Base-by-base conservation (phyloP, 2,888 invertebrate species). In the Sarcophaga variegata region DNA sequence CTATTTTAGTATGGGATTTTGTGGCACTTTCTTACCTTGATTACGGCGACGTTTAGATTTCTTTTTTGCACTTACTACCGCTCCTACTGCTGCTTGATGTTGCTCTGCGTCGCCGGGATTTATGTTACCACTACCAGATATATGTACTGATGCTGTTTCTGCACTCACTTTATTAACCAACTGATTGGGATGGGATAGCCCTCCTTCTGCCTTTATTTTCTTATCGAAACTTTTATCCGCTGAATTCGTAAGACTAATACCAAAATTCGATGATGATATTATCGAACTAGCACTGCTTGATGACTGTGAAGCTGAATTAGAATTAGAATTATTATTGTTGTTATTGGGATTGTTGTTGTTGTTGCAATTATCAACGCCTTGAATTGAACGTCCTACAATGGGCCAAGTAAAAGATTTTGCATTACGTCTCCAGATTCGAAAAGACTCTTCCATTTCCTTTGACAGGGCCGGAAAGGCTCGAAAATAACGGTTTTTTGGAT, bases 401-500 rank as follows among this genome's bases (percentile, higher is more conserved):
- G 92, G 91, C 92, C 91, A 92, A 81, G 91, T 90, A 81, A 90
- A 83, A 70, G 90, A 90, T 88, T 91, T 91, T 70, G 89, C 89
- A 88, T 90, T 90, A 81, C 90, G 89, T 81, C 90, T 90, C 86
- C 90, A 89, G 49, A 89, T 84, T 83, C 89, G 89, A 88, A 91
- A 90, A 27, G 91, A 90, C 86, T 91, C 90, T 89, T 91, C 91
- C 90, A 91, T 91, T 89, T 92, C 94, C 93, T 95, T 95, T 89
- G 94, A 95, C 91, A 95, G 94, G 90, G 96, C 95, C 90, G 96
- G 96, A 94, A 97, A 97, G 89, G 96, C 96, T 91, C 96, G 96
- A 94, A 96, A 96, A 93, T 96, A 96, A 93, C 95, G 95, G 92
- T 96, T 95, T 90, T 96, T 96, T 92, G 96, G 95, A 94, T 96